Evolutionary conservation across 2,113 vertebrate genomes (phyloP).

Genomic region (Otocyon megalotis): DNA sequence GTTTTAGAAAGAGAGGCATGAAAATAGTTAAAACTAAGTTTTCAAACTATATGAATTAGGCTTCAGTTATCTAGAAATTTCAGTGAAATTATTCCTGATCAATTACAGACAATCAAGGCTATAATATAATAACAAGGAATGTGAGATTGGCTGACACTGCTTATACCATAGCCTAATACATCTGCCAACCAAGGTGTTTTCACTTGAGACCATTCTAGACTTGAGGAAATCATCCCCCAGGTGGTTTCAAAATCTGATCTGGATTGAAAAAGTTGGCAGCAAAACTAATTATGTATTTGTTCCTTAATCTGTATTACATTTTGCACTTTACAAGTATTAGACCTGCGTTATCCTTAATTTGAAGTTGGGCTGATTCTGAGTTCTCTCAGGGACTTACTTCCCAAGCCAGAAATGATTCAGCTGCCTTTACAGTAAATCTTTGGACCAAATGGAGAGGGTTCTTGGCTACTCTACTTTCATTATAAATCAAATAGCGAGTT

Average conservation of each 20-base stretch:
- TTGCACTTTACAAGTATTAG: neutral
- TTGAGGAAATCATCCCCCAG: neutral
- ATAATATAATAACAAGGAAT: neutral
- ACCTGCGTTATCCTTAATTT: neutral
- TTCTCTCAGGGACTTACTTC: neutral
- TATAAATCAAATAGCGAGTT: neutral
- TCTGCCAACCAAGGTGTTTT: neutral
- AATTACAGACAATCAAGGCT: neutral
- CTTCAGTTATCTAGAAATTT: neutral
- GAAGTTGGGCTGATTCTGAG: neutral
- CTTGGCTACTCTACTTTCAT: neutral
- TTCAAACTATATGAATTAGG: slow-evolving; percentile 1
- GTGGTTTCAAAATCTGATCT: neutral
- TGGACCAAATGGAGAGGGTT: neutral
- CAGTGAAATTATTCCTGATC: neutral
- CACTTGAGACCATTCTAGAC: neutral
- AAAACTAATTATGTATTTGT: neutral
- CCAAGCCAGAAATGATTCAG: neutral
- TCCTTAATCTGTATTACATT: neutral
- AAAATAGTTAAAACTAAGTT: slow-evolving; percentile 21
- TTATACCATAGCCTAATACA: neutral
- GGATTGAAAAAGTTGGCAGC: neutral
- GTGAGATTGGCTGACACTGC: neutral
- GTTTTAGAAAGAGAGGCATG: neutral
- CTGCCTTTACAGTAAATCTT: neutral